Evolutionary conservation across 2,888 invertebrate species (phyloP).

Genomic region (Ophion obscuratus): DNA sequence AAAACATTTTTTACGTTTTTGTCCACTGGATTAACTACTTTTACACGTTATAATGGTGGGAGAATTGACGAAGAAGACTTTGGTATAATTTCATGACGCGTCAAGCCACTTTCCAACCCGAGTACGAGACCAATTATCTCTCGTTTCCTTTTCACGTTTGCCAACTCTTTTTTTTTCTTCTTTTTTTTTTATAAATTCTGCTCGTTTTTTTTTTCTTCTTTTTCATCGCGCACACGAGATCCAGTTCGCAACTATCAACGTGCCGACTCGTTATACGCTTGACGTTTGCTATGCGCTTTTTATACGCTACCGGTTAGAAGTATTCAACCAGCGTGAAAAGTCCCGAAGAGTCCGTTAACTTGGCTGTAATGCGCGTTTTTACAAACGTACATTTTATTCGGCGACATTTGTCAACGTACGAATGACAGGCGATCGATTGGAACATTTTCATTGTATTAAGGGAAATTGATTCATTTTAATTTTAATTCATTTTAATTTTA

Average conservation of each 20-base stretch:
- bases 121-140: constrained; percentile 60
- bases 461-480: no score
- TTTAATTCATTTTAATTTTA: no score
- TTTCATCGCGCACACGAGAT: constrained; percentile 36
- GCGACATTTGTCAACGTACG: not conserved
- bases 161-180: constrained; percentile 45
- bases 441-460: not conserved
- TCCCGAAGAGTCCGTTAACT: not conserved
- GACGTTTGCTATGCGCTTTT: constrained; percentile 16
- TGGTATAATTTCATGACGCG: constrained; percentile 62
- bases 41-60: constrained; percentile 49
- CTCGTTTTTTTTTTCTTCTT: not conserved
- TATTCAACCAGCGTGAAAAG: constrained; percentile 22
- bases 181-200: not conserved
- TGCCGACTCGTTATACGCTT: constrained; percentile 42
- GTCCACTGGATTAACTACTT: constrained; percentile 41
- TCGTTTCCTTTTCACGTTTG: constrained; percentile 58
- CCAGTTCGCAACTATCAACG: constrained; percentile 53
- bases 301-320: not conserved
- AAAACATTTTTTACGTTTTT: constrained; percentile 9
- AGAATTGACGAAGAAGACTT: constrained; percentile 54
- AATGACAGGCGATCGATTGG: not conserved
- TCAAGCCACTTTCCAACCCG: constrained; percentile 61
- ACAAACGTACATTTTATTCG: not conserved
- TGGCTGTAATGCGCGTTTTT: not conserved